phyloP scores from a whole-genome alignment of 2,888 invertebrate species.

The Amphipoea oculea region DNA sequence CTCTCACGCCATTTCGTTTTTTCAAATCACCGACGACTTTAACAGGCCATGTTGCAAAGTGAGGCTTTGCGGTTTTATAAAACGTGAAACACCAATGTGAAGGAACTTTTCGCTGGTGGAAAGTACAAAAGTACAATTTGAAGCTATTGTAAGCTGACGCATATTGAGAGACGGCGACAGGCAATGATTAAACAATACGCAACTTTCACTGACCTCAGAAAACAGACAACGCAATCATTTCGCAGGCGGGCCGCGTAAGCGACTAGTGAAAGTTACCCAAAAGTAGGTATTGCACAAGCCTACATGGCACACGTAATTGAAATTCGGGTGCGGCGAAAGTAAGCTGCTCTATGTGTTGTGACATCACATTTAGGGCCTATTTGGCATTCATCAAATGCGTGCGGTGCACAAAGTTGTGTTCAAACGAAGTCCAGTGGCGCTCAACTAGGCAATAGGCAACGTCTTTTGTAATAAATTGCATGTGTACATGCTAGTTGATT shows the following conservation, averaged over 20 bases:
- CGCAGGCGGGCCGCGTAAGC: conserved; percentile 88
- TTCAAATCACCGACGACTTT: conserved; percentile 76
- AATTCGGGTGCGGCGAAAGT: conserved; percentile 89
- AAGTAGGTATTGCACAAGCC: conserved; percentile 89
- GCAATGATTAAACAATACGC: conserved; percentile 77
- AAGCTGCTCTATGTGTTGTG: conserved; percentile 77
- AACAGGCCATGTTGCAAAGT: conserved; percentile 62
- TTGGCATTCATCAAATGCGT: conserved; percentile 70
- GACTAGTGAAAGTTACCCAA: conserved; percentile 89
- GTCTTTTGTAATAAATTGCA: conserved; percentile 60
- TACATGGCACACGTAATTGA: conserved; percentile 85
- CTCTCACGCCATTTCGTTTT: conserved; percentile 88
- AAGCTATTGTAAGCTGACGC: conserved; percentile 56
- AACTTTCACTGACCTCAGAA: conserved; percentile 88
- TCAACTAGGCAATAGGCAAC: conserved; percentile 46
- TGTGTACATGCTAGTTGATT: conserved; percentile 21
- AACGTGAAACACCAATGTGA: conserved; percentile 14
- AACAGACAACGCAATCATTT: conserved; percentile 86
- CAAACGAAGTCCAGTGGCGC: conserved; percentile 46
- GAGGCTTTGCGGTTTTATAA: conserved; percentile 35
- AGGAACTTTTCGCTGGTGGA: conserved; percentile 21
- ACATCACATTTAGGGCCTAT: conserved; percentile 72
- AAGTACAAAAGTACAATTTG: conserved; percentile 38
- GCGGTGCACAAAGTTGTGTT: conserved; percentile 48
- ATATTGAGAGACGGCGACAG: conserved; percentile 50